Evolutionary conservation across 2,797 vertebrate genomes (phyloP).

Genomic region (Psittacula echo): DNA sequence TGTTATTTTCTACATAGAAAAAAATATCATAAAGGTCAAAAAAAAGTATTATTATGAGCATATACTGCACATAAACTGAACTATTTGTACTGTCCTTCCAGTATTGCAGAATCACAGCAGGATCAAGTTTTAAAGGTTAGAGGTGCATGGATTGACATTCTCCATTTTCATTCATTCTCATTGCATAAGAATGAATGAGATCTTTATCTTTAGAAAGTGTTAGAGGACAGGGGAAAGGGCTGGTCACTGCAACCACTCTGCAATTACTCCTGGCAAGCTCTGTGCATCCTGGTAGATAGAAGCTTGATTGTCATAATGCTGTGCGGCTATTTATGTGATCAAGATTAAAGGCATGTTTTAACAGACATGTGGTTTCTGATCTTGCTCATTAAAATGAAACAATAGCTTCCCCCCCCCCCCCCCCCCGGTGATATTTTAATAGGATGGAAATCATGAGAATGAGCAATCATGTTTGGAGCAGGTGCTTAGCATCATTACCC

Average conservation of each 20-base stretch:
- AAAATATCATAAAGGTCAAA: background rate
- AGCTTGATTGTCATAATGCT: background rate
- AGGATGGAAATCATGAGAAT: background rate
- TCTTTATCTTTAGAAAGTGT: background rate
- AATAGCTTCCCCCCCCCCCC: background rate
- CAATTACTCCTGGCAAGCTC: background rate
- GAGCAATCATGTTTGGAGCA: background rate
- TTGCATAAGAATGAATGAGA: background rate
- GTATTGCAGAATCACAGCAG: background rate
- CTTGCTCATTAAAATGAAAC: constrained; percentile 17
- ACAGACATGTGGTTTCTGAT: background rate
- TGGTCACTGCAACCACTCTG: background rate
- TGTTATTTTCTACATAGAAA: background rate
- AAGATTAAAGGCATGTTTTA: background rate
- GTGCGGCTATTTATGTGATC: background rate
- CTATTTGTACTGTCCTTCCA: background rate
- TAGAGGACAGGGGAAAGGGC: background rate
- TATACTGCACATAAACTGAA: background rate
- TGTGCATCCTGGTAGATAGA: background rate
- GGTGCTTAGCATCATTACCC: constrained; percentile 4
- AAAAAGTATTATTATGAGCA: background rate
- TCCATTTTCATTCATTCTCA: background rate
- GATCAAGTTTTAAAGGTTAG: background rate
- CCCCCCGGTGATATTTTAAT: background rate
- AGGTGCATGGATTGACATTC: background rate